Evolutionary conservation across 2,113 vertebrate species (phyloP).

Genomic region (Neogale vison): DNA sequence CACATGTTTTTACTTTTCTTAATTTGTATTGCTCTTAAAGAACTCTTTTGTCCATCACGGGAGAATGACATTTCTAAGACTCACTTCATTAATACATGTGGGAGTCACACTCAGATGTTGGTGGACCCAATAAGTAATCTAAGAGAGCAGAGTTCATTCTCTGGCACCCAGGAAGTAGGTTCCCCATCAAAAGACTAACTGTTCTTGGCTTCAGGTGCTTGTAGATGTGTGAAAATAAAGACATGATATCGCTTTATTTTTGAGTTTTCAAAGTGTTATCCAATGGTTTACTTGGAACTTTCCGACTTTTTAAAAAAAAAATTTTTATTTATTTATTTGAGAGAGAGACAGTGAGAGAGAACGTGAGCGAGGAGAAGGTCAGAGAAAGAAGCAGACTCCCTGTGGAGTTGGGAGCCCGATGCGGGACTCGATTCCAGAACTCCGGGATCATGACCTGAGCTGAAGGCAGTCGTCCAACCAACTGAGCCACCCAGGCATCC

Average conservation of each 20-base stretch:
- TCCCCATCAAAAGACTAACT: background rate
- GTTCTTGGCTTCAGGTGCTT: background rate
- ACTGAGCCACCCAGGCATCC: too few species aligned
- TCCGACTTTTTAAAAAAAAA: background rate
- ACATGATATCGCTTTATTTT: background rate
- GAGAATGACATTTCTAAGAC: background rate
- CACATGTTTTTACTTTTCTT: background rate
- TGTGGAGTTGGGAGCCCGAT: too few species aligned
- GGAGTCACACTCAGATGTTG: background rate
- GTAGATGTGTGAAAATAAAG: background rate
- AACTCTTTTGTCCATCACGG: background rate
- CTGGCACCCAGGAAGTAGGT: background rate
- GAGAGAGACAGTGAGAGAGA: too few species aligned
- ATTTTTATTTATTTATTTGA: too few species aligned
- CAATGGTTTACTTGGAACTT: background rate
- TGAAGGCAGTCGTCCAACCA: too few species aligned
- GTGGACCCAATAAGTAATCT: too few species aligned
- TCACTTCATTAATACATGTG: background rate
- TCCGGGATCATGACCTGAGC: too few species aligned
- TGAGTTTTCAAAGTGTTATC: background rate
- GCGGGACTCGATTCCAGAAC: too few species aligned
- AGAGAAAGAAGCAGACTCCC: too few species aligned
- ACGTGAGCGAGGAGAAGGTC: too few species aligned
- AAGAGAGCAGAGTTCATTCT: background rate
- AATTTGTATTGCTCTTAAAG: background rate